These are phyloP conservation scores for Gymnothorax javanicus DNA, from an alignment of 2,797 vertebrate species.

Conservation along the genomic window DNA sequence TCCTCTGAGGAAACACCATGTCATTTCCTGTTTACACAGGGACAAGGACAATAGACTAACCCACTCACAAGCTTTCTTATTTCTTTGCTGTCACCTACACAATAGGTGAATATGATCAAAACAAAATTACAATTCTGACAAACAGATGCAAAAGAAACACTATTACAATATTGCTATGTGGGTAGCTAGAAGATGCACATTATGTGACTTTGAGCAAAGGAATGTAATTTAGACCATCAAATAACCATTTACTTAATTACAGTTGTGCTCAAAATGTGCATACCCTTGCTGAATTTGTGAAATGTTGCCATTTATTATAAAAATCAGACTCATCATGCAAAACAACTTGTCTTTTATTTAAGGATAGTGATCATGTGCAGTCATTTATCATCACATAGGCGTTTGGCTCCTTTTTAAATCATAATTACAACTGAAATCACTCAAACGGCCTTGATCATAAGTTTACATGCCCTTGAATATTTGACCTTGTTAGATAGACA, in stretches of 20 bases:
- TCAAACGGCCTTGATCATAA: too few species aligned
- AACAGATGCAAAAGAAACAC: neutral
- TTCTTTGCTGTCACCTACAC: neutral
- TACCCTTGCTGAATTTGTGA: too few species aligned
- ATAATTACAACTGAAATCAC: too few species aligned
- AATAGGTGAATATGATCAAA: neutral
- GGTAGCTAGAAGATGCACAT: neutral
- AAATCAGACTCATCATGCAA: too few species aligned
- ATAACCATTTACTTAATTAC: conserved; percentile 4
- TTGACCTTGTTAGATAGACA: too few species aligned
- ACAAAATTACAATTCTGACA: neutral
- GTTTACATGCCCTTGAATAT: too few species aligned
- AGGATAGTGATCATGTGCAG: too few species aligned
- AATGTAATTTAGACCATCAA: neutral
- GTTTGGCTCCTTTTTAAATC: too few species aligned
- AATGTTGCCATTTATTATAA: too few species aligned
- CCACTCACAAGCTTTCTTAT: neutral
- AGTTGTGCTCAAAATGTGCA: too few species aligned
- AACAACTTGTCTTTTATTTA: too few species aligned
- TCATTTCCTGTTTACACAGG: neutral
- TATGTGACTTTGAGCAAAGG: neutral
- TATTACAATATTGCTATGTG: neutral
- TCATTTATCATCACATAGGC: too few species aligned
- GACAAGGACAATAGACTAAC: neutral
- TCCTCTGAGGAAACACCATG: neutral